Evolutionary conservation across 2,113 vertebrate genomes (phyloP), one percentile per base, ranked within the genome.

Genomic region (Menidia beryllina): DNA sequence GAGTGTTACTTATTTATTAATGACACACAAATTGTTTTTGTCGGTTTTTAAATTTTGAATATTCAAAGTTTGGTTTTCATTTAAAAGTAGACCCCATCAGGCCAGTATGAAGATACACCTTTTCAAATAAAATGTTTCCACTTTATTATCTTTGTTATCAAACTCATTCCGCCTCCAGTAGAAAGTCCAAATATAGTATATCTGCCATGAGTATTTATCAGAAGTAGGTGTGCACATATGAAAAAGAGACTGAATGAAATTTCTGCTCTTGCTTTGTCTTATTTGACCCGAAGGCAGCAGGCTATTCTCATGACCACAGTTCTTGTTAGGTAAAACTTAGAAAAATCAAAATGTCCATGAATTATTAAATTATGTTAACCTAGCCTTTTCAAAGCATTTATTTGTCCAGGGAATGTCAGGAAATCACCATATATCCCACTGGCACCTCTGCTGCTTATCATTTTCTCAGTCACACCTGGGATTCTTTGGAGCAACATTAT

Each of bases 291-390:
- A 15, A 21, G 27, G 58, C 15, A 23, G 24, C 6, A 45, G 10
- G 17, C 41, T 21, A 20, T 23, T 58, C 25, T 19, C 43, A 21
- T 45, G 21, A 48, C 23, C 54, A 38, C 50, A 34, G 25, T 61
- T 50, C 48, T 58, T 36, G 25, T 82, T 41, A 27, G 52, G 19
- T 67, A 59, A 72, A n/a, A 61, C 52, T 60, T 51, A 17, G 25
- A 70, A 66, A 48, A 41, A 63, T 64, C 55, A 8, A 51, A 69
- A 20, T 7, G 43, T 23, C 58, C 69, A 75, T 83, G 65, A 73
- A 67, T 81, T 79, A 77, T 72, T 77, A 41, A 77, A 64, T 54
- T 68, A 76, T 57, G 62, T 76, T 65, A 81, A 65, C 64, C 47
- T 48, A 56, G 49, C 54, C 27, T 73, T 81, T 76, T 55, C 55